Evolutionary conservation across 2,113 vertebrate genomes (phyloP).

Genomic region (Xenotilapia flavipinnis): DNA sequence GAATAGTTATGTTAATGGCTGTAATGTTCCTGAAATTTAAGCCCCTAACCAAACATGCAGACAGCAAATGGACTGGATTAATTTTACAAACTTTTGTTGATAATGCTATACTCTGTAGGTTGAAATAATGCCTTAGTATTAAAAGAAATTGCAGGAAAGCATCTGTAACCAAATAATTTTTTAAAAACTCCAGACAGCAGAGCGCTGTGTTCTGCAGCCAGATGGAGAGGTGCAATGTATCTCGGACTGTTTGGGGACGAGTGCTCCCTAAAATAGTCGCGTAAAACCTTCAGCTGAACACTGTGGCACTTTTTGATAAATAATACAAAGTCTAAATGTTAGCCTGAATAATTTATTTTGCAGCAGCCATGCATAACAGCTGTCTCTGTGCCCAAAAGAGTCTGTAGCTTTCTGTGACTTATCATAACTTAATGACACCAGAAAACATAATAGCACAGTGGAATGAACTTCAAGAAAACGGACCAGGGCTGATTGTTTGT

Average conservation of each 20-base stretch:
- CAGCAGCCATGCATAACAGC: conserved; percentile 46
- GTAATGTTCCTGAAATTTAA: background rate
- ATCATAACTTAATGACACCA: background rate
- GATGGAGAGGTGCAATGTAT: background rate
- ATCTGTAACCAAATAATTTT: background rate
- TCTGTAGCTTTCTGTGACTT: background rate
- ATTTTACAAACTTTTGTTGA: conserved; percentile 30
- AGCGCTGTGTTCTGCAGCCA: background rate
- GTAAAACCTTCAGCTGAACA: conserved; percentile 42
- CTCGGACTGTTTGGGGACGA: conserved; percentile 30
- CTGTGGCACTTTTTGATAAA: conserved; percentile 54
- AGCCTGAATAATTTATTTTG: conserved; percentile 55
- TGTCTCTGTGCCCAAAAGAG: conserved; percentile 37
- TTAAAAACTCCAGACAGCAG: background rate
- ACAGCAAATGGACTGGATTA: background rate
- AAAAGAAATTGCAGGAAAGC: background rate
- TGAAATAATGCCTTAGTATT: background rate
- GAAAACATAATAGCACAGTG: background rate
- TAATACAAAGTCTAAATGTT: conserved; percentile 65
- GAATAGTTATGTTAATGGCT: background rate
- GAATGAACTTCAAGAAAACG: background rate
- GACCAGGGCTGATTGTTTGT: background rate
- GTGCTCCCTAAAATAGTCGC: conserved; percentile 37
- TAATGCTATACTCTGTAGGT: conserved; percentile 2
- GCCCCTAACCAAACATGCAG: background rate